Evolutionary conservation across 1,140 invertebrate species (phyloP), one percentile per base, ranked within the genome.

Genomic region (Vanessa tameamea): DNA sequence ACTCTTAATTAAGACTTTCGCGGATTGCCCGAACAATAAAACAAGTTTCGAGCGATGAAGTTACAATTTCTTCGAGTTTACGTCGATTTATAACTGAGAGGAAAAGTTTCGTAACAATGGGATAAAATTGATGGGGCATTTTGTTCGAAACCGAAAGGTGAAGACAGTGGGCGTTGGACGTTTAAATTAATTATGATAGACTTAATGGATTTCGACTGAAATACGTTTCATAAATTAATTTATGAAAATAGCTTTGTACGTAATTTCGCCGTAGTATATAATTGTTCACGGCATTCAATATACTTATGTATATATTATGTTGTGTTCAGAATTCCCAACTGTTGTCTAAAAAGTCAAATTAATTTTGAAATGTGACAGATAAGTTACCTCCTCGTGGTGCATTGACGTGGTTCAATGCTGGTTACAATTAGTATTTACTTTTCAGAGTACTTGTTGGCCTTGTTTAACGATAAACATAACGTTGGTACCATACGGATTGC

Each of bases 41-140:
- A 77, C 71, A 77, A 77, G 72, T 77, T 77, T 73, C 37, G 50
- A 77, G 73, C 26, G 72, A 55, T 77, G 63, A 77, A 77, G 68
- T 77, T 77, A 77, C 72, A 73, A 77, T 77, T 77, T 72, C 72
- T 77, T 73, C 72, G 64, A 77, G 72, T 70, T 77, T 69, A 72
- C 69, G 61, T 72, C 72, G 71, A 73, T 73, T 73, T 63, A 70
- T 73, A 72, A 69, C 66, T 69, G 53, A 47, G 26, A 69, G 23
- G 65, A 47, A 37, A 61, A 72, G 71, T 59, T 69, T 16, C 12
- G 65, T 57, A 65, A 65, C 61, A 70, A 65, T 64, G 51, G 50
- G 43, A 50, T 51, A 63, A 57, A 64, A 71, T 77, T 73, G 71
- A 77, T 73, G 71, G 53, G 57, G 47, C 71, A 66, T 63, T 70